Percentiles rank a stretch among this genome's conserved stretches.
These are phyloP conservation scores for Climacteris rufus DNA, from an alignment of 2,113 vertebrate genomes.

Conservation along the genomic window DNA sequence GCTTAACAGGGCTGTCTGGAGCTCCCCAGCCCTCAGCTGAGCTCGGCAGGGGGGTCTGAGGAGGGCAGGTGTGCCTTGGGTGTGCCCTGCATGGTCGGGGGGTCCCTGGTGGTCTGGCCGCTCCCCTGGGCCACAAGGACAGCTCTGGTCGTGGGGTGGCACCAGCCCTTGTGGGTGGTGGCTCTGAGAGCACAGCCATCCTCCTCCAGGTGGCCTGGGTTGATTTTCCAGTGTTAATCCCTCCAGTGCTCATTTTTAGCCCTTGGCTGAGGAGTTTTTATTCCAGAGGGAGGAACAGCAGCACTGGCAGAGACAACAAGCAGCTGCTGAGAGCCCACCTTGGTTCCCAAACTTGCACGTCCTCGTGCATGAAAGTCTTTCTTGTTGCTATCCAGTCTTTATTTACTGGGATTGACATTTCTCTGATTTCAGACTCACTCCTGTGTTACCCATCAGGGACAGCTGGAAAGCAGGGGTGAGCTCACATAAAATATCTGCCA, in stretches of 20 bases:
- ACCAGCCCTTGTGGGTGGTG: neutral
- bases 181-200: neutral
- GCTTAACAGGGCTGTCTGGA: fast-evolving
- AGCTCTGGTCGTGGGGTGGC: fast-evolving
- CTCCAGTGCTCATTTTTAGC: neutral
- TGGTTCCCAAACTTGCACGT: neutral
- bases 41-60: fast-evolving
- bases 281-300: neutral
- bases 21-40: neutral
- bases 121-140: neutral
- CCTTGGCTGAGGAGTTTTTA: neutral
- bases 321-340: neutral
- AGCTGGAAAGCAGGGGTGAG: neutral
- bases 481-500: neutral
- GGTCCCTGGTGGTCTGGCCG: fast-evolving
- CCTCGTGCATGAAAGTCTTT: neutral
- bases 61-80: neutral
- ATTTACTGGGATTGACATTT: neutral
- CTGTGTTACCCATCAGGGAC: neutral
- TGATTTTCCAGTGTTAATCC: neutral
- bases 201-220: neutral
- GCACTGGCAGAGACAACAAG: neutral
- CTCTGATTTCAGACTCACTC: neutral
- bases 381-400: neutral
- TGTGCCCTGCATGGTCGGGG: neutral